These are phyloP conservation scores for Hypsibius dujardini DNA, from an alignment of 1,140 invertebrate genomes.

Conservation along the genomic window DNA sequence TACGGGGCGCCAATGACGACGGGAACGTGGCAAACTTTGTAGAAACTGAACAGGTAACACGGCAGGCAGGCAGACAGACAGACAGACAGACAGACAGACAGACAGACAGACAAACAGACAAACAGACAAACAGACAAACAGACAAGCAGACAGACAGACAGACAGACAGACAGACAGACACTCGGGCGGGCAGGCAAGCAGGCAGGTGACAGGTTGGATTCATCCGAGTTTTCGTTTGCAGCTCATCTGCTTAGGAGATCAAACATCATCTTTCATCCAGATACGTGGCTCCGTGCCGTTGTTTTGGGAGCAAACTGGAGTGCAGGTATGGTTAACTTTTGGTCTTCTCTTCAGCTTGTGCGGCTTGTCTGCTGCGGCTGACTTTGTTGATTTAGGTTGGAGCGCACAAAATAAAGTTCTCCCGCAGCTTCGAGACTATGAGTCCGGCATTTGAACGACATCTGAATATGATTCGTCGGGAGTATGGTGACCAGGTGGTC, in stretches of 20 bases:
- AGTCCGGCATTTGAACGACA: slow-evolving; percentile 78
- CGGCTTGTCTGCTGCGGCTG: too few relatives aligned
- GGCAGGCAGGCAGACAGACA: too few relatives aligned
- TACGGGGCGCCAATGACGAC: slow-evolving; percentile 93
- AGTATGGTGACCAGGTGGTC: slow-evolving; percentile 75
- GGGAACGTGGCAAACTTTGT: slow-evolving; percentile 99
- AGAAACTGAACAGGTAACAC: slow-evolving; percentile 75
- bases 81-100: too few relatives aligned
- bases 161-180: not conserved
- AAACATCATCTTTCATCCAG: slow-evolving; percentile 46
- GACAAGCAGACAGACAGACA: too few relatives aligned
- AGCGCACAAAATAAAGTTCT: slow-evolving; percentile 93
- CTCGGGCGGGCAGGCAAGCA: not conserved
- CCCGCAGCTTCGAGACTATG: slow-evolving; percentile 76
- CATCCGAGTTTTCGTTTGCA: slow-evolving; percentile 19
- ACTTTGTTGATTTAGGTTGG: slow-evolving; percentile 48
- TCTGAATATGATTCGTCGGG: slow-evolving; percentile 60
- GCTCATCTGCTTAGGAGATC: slow-evolving; percentile 64
- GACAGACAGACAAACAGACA: too few relatives aligned
- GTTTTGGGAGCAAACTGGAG: slow-evolving; percentile 98
- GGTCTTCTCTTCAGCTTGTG: too few relatives aligned
- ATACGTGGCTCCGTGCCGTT: slow-evolving; percentile 89
- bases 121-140: too few relatives aligned
- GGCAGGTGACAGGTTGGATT: not conserved
- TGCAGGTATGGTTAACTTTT: slow-evolving; percentile 46